A percentile compares a stretch with the other conserved stretches of the same genome.
These are phyloP conservation scores for Polia nebulosa DNA, from an alignment of 2,888 invertebrate genomes.

Conservation along the genomic window DNA sequence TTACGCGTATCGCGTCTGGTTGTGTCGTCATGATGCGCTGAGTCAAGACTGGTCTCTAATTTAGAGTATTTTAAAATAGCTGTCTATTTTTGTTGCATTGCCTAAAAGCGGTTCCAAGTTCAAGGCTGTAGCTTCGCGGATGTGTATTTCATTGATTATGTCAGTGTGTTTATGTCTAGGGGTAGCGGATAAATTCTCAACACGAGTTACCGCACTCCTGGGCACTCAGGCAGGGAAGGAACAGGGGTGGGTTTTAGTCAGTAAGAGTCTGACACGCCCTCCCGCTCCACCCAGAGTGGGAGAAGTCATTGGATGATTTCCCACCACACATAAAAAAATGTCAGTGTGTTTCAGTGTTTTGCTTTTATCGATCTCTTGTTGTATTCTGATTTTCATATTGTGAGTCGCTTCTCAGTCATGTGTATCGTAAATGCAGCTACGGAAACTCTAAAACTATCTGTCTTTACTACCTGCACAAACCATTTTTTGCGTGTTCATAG, in stretches of 20 bases:
- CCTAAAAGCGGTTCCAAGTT: slow-evolving; percentile 46
- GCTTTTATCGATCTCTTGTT: not conserved
- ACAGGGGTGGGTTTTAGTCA: too few relatives aligned
- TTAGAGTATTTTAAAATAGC: slow-evolving; percentile 41
- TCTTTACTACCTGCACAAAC: not conserved
- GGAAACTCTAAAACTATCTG: not conserved
- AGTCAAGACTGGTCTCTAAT: slow-evolving; percentile 39
- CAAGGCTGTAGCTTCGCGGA: slow-evolving; percentile 37
- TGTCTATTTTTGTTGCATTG: slow-evolving; percentile 41
- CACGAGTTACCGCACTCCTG: too few relatives aligned
- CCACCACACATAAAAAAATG: too few relatives aligned
- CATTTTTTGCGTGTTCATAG: not conserved
- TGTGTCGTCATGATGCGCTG: not conserved
- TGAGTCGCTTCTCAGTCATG: not conserved
- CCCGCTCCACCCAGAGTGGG: too few relatives aligned
- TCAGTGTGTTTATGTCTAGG: too few relatives aligned
- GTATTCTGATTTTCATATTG: not conserved
- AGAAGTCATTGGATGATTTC: too few relatives aligned
- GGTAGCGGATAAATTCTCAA: too few relatives aligned
- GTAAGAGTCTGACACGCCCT: too few relatives aligned
- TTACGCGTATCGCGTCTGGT: slow-evolving; percentile 12
- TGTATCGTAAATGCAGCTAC: not conserved
- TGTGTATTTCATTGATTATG: slow-evolving; percentile 13
- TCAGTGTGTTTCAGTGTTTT: slow-evolving; percentile 1
- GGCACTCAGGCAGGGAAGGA: too few relatives aligned